Conservation (phyloP, 2,797 vertebrate genomes). For the Enteromius radiatus region DNA sequence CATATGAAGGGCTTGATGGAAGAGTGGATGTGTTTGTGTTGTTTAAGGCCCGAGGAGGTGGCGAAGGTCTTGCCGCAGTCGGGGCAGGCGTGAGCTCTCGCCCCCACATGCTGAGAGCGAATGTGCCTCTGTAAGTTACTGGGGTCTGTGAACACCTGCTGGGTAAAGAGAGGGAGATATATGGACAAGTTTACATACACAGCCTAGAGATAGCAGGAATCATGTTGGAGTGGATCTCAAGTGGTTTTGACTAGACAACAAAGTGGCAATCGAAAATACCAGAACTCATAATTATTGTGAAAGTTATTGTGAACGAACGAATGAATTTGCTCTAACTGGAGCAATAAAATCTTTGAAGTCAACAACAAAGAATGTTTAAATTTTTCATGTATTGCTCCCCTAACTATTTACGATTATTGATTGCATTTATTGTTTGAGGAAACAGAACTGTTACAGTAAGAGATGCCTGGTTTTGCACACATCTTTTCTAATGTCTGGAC, state of each 20-base stretch:
- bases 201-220: constrained; percentile 39
- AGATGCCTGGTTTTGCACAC: not conserved
- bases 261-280: not conserved
- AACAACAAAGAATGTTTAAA: not conserved
- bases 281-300: not conserved
- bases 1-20: constrained; percentile 99
- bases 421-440: not conserved
- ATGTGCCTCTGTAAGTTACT: constrained; percentile 99
- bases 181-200: constrained; percentile 65
- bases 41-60: constrained; percentile 99
- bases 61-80: constrained; percentile 99
- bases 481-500: constrained; percentile 77
- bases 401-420: not conserved
- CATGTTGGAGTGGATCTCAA: not conserved
- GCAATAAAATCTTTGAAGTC: not conserved
- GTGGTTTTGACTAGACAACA: not conserved
- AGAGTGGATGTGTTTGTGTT: constrained; percentile 99
- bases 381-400: not conserved
- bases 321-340: not conserved
- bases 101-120: constrained; percentile 98
- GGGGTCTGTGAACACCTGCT: constrained; percentile 99
- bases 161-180: constrained; percentile 82
- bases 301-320: not conserved
- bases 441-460: not conserved
- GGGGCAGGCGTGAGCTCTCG: constrained; percentile 96